Base-by-base conservation (phyloP, 2,888 invertebrate genomes). In the Cheilosia pagana region DNA sequence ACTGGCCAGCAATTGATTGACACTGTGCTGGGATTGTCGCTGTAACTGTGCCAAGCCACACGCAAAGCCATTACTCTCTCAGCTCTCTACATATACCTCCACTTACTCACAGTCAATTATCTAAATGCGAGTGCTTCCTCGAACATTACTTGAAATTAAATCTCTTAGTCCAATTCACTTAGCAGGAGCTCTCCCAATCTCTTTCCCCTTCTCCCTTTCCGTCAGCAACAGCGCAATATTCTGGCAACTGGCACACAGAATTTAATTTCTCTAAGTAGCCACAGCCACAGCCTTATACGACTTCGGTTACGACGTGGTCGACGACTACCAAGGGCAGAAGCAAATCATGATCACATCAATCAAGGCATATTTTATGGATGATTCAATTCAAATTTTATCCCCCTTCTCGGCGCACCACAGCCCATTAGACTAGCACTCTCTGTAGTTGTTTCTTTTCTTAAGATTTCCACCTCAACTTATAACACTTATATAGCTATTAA, bases 261-360 rank as follows among this genome's bases (percentile, higher is more conserved):
- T 78, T 78, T 78, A 78, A 78, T 78, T 78, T 71, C 71, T 71
- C 71, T 78, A 78, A 78, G 78, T 78, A 78, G 78, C 71, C 39
- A 53, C n/a, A 5, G 3, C 16, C 50, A 19, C 35, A 21, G 35
- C 35, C 12, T 35, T 12, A 28, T 12, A 7, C 25, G n/a, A 41
- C 52, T 43, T 48, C 16, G 39, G 31, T 28, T 28, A 52, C 35
- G 19, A n/a, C 19, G 16, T 23, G 10, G 19, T 45, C 45, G n/a
- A 21, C 28, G 28, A 28, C 28, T 28, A 31, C 16, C 31, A 25
- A 16, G 16, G 16, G 16, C 21, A 41, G 19, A 19, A 57, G 19
- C n/a, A 21, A 57, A 50, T 71, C 70, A 63, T 70, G 78, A 71
- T 71, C 78, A 57, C 78, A 78, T 78, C 78, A 78, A 78, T 78